These are phyloP conservation scores for Axis porcinus DNA, from an alignment of 2,113 vertebrate species.

Conservation along the genomic window DNA sequence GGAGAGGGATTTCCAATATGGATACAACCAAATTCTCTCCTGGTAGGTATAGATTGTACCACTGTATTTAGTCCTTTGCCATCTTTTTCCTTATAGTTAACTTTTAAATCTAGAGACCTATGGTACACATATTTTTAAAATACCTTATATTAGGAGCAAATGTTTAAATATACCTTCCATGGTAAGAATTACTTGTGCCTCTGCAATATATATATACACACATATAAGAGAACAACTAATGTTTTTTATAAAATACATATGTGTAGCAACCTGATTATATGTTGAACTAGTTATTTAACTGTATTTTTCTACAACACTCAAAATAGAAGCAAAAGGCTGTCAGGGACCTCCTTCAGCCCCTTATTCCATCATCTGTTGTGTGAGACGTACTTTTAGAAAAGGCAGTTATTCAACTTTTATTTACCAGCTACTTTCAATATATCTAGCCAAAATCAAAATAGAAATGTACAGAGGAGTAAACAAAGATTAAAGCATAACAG, in stretches of 20 bases:
- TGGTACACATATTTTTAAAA: background rate
- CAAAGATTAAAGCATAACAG: slow-evolving; percentile 76
- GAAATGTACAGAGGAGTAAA: slow-evolving; percentile 77
- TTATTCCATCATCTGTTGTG: slow-evolving; percentile 49
- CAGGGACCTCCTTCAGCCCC: background rate
- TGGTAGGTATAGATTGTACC: slow-evolving; percentile 79
- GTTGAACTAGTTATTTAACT: slow-evolving; percentile 24
- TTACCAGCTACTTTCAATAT: slow-evolving; percentile 68
- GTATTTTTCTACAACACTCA: slow-evolving; percentile 32
- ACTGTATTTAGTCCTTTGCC: background rate
- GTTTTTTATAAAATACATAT: background rate
- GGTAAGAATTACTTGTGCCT: slow-evolving; percentile 9
- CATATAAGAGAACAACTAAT: background rate
- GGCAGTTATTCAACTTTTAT: slow-evolving; percentile 54
- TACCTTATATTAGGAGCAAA: background rate
- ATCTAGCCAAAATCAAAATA: slow-evolving; percentile 70
- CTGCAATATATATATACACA: background rate
- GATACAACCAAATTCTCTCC: slow-evolving; percentile 94
- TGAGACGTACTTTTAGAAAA: slow-evolving; percentile 38
- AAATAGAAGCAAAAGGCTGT: slow-evolving; percentile 8
- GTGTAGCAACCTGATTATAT: background rate
- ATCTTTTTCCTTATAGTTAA: slow-evolving; percentile 32
- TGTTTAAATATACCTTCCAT: slow-evolving; percentile 11
- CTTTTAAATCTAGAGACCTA: slow-evolving; percentile 12
- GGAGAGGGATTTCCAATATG: slow-evolving; percentile 96